phyloP scores from a whole-genome alignment of 1,140 invertebrate genomes.

The Drosophila obscura region DNA sequence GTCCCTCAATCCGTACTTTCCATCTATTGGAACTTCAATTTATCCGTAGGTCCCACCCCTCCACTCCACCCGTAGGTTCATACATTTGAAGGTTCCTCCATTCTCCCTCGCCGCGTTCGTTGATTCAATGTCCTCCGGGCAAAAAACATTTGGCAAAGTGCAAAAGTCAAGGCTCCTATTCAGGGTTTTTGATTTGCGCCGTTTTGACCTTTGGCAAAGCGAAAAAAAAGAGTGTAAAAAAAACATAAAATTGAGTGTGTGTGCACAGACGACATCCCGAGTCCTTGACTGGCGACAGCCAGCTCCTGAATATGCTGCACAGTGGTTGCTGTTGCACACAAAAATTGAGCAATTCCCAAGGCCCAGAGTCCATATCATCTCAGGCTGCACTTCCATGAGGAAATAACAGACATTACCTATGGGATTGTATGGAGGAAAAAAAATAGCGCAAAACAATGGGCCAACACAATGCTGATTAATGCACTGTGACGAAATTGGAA shows the following conservation, averaged over 20 bases:
- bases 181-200: slow-evolving; percentile 43
- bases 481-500: slow-evolving; percentile 60
- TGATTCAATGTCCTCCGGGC: slow-evolving; percentile 30
- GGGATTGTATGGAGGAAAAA: slow-evolving; percentile 22
- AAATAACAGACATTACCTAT: slow-evolving; percentile 23
- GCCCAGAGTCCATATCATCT: too few species aligned
- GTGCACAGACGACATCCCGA: slow-evolving; percentile 18
- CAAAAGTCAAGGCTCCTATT: slow-evolving; percentile 77
- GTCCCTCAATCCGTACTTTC: too few species aligned
- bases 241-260: slow-evolving; percentile 38
- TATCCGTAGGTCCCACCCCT: slow-evolving; percentile 16
- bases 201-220: slow-evolving; percentile 68
- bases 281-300: slow-evolving; percentile 59
- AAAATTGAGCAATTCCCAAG: slow-evolving; percentile 27
- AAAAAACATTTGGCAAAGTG: slow-evolving; percentile 67
- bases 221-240: slow-evolving; percentile 30
- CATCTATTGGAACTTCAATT: slow-evolving; percentile 27
- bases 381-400: neutral
- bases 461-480: slow-evolving; percentile 64
- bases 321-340: slow-evolving; percentile 37
- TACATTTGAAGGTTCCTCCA: slow-evolving; percentile 30
- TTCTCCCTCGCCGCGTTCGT: slow-evolving; percentile 4
- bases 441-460: slow-evolving; percentile 15
- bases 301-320: slow-evolving; percentile 28
- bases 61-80: neutral